Percentiles rank a stretch among this genome's conserved stretches.
Conservation (phyloP, 2,113 vertebrate genomes). For the Triplophysa rosa region DNA sequence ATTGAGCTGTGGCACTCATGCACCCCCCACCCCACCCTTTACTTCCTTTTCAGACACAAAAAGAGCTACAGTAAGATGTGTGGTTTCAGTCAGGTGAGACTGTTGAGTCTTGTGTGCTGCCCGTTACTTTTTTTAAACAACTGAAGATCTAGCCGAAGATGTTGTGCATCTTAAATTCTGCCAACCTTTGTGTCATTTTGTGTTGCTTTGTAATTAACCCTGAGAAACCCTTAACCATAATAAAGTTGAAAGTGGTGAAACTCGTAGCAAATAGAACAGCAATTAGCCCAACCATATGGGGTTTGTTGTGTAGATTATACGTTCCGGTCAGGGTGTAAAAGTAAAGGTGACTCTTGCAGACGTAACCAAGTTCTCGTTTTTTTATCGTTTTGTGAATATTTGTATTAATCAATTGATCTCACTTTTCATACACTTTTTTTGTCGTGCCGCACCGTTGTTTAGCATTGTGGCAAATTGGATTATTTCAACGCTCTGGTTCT, state of each 20-base stretch:
- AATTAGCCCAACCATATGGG: slow-evolving; percentile 25
- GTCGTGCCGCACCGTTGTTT: background rate
- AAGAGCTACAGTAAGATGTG: too few species aligned
- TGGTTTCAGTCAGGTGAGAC: too few species aligned
- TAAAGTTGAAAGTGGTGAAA: background rate
- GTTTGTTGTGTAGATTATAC: background rate
- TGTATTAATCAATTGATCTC: background rate
- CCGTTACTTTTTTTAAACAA: too few species aligned
- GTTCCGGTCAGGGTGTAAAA: background rate
- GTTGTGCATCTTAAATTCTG: background rate
- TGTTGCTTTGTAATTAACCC: slow-evolving; percentile 7
- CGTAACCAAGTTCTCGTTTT: background rate
- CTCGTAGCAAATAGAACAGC: background rate
- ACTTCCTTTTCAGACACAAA: too few species aligned
- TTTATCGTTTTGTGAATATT: background rate
- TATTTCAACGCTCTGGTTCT: slow-evolving; percentile 9
- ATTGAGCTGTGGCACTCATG: too few species aligned
- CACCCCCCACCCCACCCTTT: too few species aligned
- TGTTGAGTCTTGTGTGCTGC: too few species aligned
- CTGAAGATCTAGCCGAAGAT: too few species aligned
- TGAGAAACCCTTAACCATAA: background rate
- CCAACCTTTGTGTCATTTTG: background rate
- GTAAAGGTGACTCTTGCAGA: background rate
- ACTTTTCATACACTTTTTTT: background rate
- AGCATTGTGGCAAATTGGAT: slow-evolving; percentile 19